These are phyloP conservation scores for Tragopan temminckii DNA, from an alignment of 2,797 vertebrate genomes.

Conservation along the genomic window DNA sequence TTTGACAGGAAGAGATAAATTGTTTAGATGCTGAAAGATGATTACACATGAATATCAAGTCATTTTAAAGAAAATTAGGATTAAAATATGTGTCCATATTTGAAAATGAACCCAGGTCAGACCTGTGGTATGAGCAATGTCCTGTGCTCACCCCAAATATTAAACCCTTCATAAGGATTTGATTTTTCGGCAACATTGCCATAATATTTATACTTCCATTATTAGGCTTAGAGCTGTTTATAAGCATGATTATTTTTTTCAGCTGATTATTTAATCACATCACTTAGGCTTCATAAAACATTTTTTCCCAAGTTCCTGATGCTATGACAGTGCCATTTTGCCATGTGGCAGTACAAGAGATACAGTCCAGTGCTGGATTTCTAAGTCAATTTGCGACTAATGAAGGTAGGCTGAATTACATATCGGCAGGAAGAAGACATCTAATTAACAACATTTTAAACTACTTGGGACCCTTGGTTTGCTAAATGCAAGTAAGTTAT, in stretches of 20 bases:
- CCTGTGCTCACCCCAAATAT: not conserved
- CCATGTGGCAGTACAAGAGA: not conserved
- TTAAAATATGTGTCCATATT: not conserved
- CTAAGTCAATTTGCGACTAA: not conserved
- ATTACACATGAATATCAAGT: not conserved
- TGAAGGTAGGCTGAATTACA: not conserved
- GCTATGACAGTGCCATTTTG: not conserved
- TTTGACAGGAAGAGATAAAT: not conserved
- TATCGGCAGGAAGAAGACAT: not conserved
- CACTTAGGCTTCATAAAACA: not conserved
- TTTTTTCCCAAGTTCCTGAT: not conserved
- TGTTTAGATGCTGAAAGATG: not conserved
- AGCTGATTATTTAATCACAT: constrained; percentile 26
- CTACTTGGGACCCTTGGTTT: not conserved
- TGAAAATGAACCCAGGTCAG: not conserved
- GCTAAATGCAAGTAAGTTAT: not conserved
- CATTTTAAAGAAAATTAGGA: not conserved
- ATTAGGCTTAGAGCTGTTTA: not conserved
- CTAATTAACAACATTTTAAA: not conserved
- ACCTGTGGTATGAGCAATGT: not conserved
- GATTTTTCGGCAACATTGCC: not conserved
- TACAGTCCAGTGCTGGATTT: not conserved
- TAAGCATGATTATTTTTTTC: not conserved
- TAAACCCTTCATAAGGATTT: not conserved
- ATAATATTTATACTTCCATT: constrained; percentile 14